Percentiles rank a stretch among this genome's conserved stretches.
Conservation (phyloP, 2,888 invertebrate genomes). For the Nomada lathburiana region DNA sequence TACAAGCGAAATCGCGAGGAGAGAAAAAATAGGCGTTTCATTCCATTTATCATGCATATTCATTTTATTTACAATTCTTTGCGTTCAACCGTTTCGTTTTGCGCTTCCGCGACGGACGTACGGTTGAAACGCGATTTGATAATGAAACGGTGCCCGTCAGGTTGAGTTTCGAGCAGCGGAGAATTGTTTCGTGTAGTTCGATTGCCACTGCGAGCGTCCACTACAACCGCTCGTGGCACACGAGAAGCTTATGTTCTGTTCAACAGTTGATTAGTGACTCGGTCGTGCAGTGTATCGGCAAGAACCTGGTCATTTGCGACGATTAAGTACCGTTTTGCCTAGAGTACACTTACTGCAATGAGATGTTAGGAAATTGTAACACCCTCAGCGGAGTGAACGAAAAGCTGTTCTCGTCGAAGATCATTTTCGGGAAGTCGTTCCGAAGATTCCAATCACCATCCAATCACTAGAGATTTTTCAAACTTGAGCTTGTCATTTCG, state of each 20-base stretch:
- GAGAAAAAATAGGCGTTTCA: too few species aligned
- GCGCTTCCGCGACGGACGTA: constrained; percentile 30
- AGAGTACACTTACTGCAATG: too few species aligned
- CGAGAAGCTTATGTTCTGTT: constrained; percentile 23
- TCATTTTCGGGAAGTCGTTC: too few species aligned
- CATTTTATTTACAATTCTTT: neutral
- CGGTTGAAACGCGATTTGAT: constrained; percentile 65
- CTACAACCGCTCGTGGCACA: constrained; percentile 27
- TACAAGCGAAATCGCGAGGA: too few species aligned
- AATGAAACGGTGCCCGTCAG: constrained; percentile 59
- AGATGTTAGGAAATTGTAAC: too few species aligned
- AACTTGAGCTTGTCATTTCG: too few species aligned
- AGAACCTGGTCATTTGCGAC: constrained; percentile 20
- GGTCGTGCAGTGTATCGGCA: neutral
- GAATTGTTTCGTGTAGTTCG: constrained; percentile 48
- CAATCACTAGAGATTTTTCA: too few species aligned
- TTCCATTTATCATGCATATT: too few species aligned
- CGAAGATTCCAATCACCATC: too few species aligned
- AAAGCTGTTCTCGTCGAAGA: too few species aligned
- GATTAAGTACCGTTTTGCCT: neutral
- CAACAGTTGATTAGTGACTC: constrained; percentile 45
- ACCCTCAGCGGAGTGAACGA: too few species aligned
- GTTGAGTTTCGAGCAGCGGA: constrained; percentile 51
- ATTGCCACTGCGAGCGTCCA: constrained; percentile 13
- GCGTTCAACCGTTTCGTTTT: constrained; percentile 35